These are phyloP conservation scores for Rhyacophila evoluta DNA, from an alignment of 2,888 invertebrate species.

Conservation along the genomic window DNA sequence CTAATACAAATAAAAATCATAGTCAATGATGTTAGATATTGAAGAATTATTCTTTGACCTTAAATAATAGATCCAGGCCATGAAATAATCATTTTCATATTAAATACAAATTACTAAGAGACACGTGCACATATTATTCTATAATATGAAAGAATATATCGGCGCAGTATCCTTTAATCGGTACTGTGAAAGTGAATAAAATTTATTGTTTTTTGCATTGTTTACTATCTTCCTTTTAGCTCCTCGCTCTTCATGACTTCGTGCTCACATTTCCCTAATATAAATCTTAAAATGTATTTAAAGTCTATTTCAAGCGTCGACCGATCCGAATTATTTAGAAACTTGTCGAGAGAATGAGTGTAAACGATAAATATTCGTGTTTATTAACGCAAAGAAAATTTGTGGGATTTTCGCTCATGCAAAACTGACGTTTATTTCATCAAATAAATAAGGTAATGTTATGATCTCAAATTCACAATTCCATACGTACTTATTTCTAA, in stretches of 20 bases:
- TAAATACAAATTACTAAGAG: too few species aligned
- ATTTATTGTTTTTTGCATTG: conserved; percentile 50
- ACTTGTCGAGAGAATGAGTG: conserved; percentile 23
- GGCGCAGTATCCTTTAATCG: conserved; percentile 41
- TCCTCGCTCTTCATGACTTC: conserved; percentile 49
- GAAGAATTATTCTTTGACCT: too few species aligned
- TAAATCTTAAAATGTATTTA: conserved; percentile 42
- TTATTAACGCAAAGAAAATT: not conserved
- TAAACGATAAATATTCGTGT: not conserved
- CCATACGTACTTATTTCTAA: too few species aligned
- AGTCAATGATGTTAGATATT: too few species aligned
- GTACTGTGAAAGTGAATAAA: conserved; percentile 50
- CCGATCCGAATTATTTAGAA: conserved; percentile 42
- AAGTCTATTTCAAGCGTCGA: not conserved
- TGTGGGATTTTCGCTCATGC: not conserved
- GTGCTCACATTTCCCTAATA: conserved; percentile 50
- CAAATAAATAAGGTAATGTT: not conserved
- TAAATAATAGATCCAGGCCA: too few species aligned
- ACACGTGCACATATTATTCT: too few species aligned
- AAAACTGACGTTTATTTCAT: not conserved
- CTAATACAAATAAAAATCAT: too few species aligned
- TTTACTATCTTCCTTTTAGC: conserved; percentile 51
- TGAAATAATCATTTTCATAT: too few species aligned
- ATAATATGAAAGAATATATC: too few species aligned
- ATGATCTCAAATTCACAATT: too few species aligned